phyloP scores from a whole-genome alignment of 2,888 invertebrate species.

The Ptycholaimellus sp. region DNA sequence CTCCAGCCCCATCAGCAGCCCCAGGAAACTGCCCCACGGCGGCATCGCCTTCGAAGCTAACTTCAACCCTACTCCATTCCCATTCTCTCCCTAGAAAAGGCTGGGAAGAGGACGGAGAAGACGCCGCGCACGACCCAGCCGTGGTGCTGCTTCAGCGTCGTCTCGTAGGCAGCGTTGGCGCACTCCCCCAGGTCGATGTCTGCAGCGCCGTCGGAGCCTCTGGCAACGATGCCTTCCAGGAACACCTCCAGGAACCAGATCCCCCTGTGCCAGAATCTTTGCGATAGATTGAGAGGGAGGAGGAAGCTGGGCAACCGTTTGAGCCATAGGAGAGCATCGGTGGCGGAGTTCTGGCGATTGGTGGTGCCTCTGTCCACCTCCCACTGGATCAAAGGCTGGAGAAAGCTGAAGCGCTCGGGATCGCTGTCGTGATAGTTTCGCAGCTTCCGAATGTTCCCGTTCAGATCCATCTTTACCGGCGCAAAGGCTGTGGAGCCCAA shows the following conservation, averaged over 20 bases:
- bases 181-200: constrained; percentile 21
- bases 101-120: constrained; percentile 21
- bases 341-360: constrained; percentile 23
- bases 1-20: background rate
- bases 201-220: constrained; percentile 24
- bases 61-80: constrained; percentile 1
- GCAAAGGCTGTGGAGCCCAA: constrained; percentile 27
- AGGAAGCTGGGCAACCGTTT: no score
- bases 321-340: constrained; percentile 27
- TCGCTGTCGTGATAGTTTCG: constrained; percentile 24
- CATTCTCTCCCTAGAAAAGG: background rate
- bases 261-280: no score
- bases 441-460: constrained; percentile 29
- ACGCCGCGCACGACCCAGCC: constrained; percentile 28
- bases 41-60: constrained; percentile 4
- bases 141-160: constrained; percentile 26
- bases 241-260: no score
- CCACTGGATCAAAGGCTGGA: constrained; percentile 24
- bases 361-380: constrained; percentile 23
- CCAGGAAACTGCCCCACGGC: background rate
- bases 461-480: constrained; percentile 28
- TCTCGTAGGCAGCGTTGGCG: constrained; percentile 23
- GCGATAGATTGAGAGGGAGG: constrained; percentile 3
- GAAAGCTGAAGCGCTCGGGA: constrained; percentile 18
- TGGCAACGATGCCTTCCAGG: constrained; percentile 20